Evolutionary conservation across 2,797 vertebrate genomes (phyloP).

Genomic region (Meda fulgida): DNA sequence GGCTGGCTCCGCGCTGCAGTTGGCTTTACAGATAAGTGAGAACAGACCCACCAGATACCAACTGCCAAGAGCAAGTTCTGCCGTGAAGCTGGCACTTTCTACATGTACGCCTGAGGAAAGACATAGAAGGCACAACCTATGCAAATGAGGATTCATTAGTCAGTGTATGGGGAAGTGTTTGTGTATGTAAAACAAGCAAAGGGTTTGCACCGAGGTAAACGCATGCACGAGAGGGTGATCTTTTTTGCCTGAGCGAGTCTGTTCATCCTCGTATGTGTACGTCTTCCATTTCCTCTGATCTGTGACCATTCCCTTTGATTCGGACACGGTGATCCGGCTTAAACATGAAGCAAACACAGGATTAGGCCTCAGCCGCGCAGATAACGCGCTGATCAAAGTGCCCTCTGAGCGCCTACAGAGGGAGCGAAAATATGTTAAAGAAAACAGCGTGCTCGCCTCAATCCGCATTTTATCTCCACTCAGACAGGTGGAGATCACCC

Average conservation of each 20-base stretch:
- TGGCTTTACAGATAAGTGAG: slow-evolving; percentile 59
- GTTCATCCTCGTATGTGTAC: slow-evolving; percentile 49
- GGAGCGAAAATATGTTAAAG: slow-evolving; percentile 77
- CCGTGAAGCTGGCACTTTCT: slow-evolving; percentile 49
- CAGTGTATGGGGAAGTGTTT: slow-evolving; percentile 51
- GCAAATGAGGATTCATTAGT: slow-evolving; percentile 55
- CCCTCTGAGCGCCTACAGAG: slow-evolving; percentile 73
- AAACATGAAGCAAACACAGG: slow-evolving; percentile 82
- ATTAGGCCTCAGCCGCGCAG: slow-evolving; percentile 80
- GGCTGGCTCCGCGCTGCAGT: slow-evolving; percentile 53
- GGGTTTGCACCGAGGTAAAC: slow-evolving; percentile 56
- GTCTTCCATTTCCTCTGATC: slow-evolving; percentile 70
- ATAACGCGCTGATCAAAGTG: slow-evolving; percentile 84
- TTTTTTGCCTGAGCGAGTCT: slow-evolving; percentile 45
- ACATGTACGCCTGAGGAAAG: slow-evolving; percentile 51
- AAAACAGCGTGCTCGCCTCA: slow-evolving; percentile 63
- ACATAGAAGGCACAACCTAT: slow-evolving; percentile 55
- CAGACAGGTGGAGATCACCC: slow-evolving; percentile 70
- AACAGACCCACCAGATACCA: slow-evolving; percentile 57
- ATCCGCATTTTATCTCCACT: slow-evolving; percentile 64
- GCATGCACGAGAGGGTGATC: slow-evolving; percentile 36
- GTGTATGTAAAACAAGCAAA: slow-evolving; percentile 51
- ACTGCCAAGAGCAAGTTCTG: slow-evolving; percentile 57
- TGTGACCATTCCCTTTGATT: slow-evolving; percentile 80
- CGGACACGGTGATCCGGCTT: slow-evolving; percentile 78